Percentiles rank a stretch among this genome's conserved stretches.
phyloP scores from a whole-genome alignment of 2,888 invertebrate genomes.

The Eupithecia insigniata region DNA sequence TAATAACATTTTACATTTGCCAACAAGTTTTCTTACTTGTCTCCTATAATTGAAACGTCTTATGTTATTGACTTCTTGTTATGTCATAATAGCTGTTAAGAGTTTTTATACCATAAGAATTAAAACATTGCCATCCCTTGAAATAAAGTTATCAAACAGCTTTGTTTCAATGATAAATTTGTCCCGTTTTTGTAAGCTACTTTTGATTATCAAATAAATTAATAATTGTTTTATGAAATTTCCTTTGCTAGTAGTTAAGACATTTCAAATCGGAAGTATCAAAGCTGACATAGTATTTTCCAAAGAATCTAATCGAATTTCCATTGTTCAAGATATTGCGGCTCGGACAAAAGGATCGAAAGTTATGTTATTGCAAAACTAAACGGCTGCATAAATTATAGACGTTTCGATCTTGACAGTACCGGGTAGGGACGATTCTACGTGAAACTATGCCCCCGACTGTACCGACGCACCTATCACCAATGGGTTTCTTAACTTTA shows the following conservation, averaged over 20 bases:
- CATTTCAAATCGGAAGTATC: slow-evolving; percentile 1
- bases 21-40: slow-evolving; percentile 42
- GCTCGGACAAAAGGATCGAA: slow-evolving; percentile 60
- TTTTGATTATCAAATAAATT: not conserved
- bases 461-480: slow-evolving; percentile 6
- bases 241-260: not conserved
- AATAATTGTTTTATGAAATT: not conserved
- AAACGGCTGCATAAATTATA: slow-evolving; percentile 66
- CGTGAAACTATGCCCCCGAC: slow-evolving; percentile 59
- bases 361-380: slow-evolving; percentile 67
- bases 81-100: slow-evolving; percentile 11
- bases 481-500: not conserved
- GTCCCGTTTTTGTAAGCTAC: not conserved
- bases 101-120: not conserved
- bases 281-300: slow-evolving; percentile 21
- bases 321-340: slow-evolving; percentile 40
- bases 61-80: slow-evolving; percentile 23
- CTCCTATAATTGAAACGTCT: slow-evolving; percentile 40
- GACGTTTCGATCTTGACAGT: slow-evolving; percentile 61
- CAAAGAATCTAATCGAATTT: slow-evolving; percentile 33
- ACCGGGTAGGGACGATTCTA: slow-evolving; percentile 39
- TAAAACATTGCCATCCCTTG: not conserved
- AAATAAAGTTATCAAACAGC: not conserved
- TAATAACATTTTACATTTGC: slow-evolving; percentile 44
- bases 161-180: not conserved